phyloP scores from a whole-genome alignment of 2,113 vertebrate species.

The Callospermophilus lateralis region DNA sequence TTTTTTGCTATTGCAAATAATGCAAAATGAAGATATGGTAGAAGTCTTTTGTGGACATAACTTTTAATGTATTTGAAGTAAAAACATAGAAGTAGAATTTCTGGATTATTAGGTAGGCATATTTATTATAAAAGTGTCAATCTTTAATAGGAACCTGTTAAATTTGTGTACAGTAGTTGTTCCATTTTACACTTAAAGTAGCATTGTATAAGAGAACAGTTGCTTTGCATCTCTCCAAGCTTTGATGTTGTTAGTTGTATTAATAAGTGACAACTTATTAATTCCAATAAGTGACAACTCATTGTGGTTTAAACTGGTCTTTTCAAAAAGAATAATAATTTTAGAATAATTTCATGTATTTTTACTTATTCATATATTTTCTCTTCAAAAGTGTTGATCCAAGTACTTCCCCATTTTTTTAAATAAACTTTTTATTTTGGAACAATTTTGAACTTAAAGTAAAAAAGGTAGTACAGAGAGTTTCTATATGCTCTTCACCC shows the following conservation, averaged over 20 bases:
- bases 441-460: conserved; percentile 1
- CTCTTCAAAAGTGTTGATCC: neutral
- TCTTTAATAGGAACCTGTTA: neutral
- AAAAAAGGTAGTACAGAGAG: neutral
- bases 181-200: neutral
- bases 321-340: neutral
- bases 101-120: neutral
- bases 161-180: neutral
- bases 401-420: neutral
- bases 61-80: neutral
- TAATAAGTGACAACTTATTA: too few species aligned
- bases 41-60: neutral
- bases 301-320: neutral
- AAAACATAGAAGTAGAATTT: conserved; percentile 6
- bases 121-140: neutral
- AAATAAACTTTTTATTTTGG: neutral
- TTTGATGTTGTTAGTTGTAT: neutral
- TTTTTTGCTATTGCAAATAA: neutral
- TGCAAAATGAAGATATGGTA: neutral
- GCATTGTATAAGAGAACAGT: neutral
- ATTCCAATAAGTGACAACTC: too few species aligned
- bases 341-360: neutral
- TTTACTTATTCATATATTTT: neutral
- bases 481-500: neutral
- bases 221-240: neutral